These are phyloP conservation scores for Falco punctatus DNA, from an alignment of 2,113 vertebrate species.

Conservation along the genomic window DNA sequence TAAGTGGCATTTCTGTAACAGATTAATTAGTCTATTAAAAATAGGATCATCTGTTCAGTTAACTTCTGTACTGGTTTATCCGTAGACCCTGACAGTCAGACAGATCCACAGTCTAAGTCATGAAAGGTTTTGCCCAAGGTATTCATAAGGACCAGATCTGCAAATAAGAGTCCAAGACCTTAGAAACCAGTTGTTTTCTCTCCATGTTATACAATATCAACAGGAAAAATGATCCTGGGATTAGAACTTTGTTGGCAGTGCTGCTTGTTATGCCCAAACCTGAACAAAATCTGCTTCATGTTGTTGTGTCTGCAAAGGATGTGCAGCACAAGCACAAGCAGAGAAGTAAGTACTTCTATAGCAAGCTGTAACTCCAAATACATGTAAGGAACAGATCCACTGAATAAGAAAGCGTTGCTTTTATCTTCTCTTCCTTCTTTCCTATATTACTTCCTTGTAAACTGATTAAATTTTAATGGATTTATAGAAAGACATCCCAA, in stretches of 20 bases:
- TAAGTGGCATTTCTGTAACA: background rate
- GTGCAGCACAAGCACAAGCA: background rate
- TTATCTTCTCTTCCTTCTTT: background rate
- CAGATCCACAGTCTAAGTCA: background rate
- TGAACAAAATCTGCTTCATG: background rate
- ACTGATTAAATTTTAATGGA: background rate
- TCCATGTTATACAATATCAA: background rate
- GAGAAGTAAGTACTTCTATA: background rate
- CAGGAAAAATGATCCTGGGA: background rate
- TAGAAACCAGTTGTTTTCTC: background rate
- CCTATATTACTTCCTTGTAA: background rate
- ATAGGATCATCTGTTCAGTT: background rate
- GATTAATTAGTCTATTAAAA: background rate
- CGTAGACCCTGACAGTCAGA: background rate
- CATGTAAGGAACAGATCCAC: background rate
- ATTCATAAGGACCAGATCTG: background rate
- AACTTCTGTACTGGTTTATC: background rate
- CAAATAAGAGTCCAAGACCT: background rate
- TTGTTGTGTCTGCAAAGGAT: background rate
- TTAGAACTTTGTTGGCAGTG: slow-evolving; percentile 23
- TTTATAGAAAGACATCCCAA: background rate
- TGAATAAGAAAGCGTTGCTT: background rate
- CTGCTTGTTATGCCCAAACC: background rate
- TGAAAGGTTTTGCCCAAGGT: background rate
- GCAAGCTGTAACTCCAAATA: background rate